Evolutionary conservation across 1,140 invertebrate genomes (phyloP), one percentile per base, ranked within the genome.

Genomic region (Nixonia krombeini): DNA sequence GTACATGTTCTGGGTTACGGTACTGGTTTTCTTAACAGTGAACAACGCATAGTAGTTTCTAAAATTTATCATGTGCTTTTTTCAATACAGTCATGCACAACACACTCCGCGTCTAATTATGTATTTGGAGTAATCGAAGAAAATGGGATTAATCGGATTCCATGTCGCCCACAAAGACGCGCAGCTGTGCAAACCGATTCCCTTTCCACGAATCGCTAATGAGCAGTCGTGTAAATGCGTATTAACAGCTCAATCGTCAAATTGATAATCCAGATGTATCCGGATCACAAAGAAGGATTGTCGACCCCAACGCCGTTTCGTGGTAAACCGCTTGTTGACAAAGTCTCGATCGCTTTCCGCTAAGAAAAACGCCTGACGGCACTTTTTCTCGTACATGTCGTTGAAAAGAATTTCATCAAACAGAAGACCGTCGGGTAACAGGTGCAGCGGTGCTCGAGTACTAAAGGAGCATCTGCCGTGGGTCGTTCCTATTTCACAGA

Each of bases 141-240:
- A 61, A 58, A 67, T 55, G 57, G 40, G 29, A 67, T 51, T 56
- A 61, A 67, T 67, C 51, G 31, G 45, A 49, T 57, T 46, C 45
- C 21, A 21, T 6, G 6, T 21, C 6, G 6, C 21, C 2, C 21
- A 6, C 6, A 21, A 21, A 3, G 51, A 40, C 16, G 21, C 55
- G 57, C 64, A 67, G 51, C 64, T 61, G 64, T 67, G 64, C 61
- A 61, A 61, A 67, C 64, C 61, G 56, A 67, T 67, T 67, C 45
- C 51, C 57, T 55, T 67, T 67, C 64, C 31, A 28, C 46, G 42
- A 61, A 56, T 67, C 49, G 40, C 37, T 67, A 45, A 33, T 5
- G 33, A 67, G 55, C 56, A 67, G 64, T 61, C 64, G 45, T 59
- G 51, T 45, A 67, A 61, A 67, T 37, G 61, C 40, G 26, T 46